A percentile compares a stretch with the other conserved stretches of the same genome.
phyloP scores from a whole-genome alignment of 2,113 vertebrate genomes.

The Sander lucioperca region DNA sequence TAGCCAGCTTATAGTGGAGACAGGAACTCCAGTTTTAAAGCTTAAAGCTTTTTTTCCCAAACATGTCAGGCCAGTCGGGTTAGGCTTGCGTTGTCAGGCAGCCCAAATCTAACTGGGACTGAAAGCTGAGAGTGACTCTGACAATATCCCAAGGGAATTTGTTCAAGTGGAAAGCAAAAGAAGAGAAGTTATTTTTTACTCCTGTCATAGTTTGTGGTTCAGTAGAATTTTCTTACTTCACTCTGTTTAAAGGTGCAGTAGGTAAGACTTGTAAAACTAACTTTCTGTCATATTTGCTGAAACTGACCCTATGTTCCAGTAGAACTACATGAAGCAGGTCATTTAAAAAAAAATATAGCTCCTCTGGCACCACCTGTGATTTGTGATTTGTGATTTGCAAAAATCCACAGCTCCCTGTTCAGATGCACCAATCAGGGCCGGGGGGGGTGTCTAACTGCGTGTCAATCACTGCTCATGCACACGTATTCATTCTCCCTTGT shows the following conservation, averaged over 20 bases:
- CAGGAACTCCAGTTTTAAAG: neutral
- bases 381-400: no score
- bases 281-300: no score
- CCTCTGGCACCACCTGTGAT: no score
- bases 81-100: neutral
- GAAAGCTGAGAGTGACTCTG: neutral
- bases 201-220: neutral
- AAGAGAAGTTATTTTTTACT: neutral
- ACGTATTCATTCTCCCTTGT: no score
- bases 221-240: neutral
- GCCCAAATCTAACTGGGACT: neutral
- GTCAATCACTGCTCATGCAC: no score
- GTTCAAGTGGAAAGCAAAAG: neutral
- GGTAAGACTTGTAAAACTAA: no score
- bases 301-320: no score
- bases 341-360: no score
- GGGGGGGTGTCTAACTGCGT: no score
- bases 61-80: neutral
- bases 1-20: conserved; percentile 12
- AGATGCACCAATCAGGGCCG: no score
- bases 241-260: neutral
- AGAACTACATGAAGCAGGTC: no score
- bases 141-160: neutral
- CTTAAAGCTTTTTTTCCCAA: neutral
- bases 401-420: no score